Evolutionary conservation across 2,888 invertebrate species (phyloP), one percentile per base, ranked within the genome.

Genomic region (Lamellibrachia satsuma): DNA sequence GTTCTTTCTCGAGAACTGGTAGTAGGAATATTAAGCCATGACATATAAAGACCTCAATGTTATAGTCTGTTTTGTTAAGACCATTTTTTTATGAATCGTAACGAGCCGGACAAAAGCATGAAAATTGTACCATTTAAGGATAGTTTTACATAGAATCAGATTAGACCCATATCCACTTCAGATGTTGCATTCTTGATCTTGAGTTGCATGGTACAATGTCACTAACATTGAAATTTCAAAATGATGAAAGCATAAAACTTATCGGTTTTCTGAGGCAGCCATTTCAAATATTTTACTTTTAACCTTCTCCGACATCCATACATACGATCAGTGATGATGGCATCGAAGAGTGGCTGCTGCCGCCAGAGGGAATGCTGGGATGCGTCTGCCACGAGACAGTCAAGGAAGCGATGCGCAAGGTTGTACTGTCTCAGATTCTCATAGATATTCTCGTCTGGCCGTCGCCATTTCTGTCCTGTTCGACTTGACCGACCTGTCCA

Each of bases 401-500:
- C 99, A 91, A 99, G 95, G 96, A 99, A 99, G 93, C 97, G 97
- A 55, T 97, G 97, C 94, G 97, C 97, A 90, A 98, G 97, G 15
- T 98, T 98, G 96, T 99, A 99, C 96, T 99, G 99, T 93, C 97
- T 97, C 97, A 99, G 98, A 97, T 99, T 99, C 7, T 98, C 97
- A 90, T 97, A 97, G 90, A 99, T 98, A 95, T 98, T 98, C 97
- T 99, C 99, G 94, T 98, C 98, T 93, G 95, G 95, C 3, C 95
- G 96, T 92, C 97, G 96, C 93, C 96, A 95, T 94, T 96, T 97
- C 95, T 98, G 97, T 94, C 96, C 96, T 92, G 95, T 95, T 90
- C 97, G 95, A 92, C 97, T 97, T 4, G 97, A 96, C 93, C 96
- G 96, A 6, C 97, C 97, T 97, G 92, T 4, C 57, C 39, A 91